Base-by-base conservation (phyloP, 2,113 vertebrate genomes). In the Gyps fulvus region DNA sequence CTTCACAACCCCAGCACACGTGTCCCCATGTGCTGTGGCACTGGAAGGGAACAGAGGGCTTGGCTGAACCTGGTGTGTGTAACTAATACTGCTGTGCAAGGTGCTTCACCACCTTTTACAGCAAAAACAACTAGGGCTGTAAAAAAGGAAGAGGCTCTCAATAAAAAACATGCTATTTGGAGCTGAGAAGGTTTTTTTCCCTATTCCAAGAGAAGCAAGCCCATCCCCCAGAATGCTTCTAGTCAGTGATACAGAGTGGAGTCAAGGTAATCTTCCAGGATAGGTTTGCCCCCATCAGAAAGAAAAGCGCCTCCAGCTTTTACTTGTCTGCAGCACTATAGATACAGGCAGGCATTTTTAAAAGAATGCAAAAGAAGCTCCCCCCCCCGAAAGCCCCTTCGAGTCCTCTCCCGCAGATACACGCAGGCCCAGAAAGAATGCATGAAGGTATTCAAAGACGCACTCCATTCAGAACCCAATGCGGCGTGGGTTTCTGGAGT, bases 51-150 rank as follows among this genome's bases (percentile, higher is more conserved):
- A 7, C 34, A 43, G 47, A 62, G 72, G 57, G 52, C 40, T 76
- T 43, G 71, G 70, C 67, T 82, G 59, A 47, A 5, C 16, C 80
- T 17, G 0, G 23, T 0, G 54, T 10, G 16, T 22, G 67, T 52
- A 67, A 3, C 69, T 8, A 10, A 32, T 3, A 2, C 57, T 45
- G 43, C 83, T 36, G 52, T 20, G 81, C 58, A 79, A 83, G 81
- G 50, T 42, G 81, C 95, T 89, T 54, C 61, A 19, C 83, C 81
- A 20, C 9, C 87, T 77, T 71, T 27, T 61, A 88, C 81, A 43
- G 74, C 93, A 54, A 82, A 95, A 94, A 50, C 89, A 95, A 95
- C 91, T 6, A 45, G 83, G 83, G 81, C 49, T 94, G 81, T 89
- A 58, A 95, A 91, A 90, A 34, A 73, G 42, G 77, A 94, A 95